These are phyloP conservation scores for Poecilia latipinna DNA, from an alignment of 2,113 vertebrate species.

Conservation along the genomic window DNA sequence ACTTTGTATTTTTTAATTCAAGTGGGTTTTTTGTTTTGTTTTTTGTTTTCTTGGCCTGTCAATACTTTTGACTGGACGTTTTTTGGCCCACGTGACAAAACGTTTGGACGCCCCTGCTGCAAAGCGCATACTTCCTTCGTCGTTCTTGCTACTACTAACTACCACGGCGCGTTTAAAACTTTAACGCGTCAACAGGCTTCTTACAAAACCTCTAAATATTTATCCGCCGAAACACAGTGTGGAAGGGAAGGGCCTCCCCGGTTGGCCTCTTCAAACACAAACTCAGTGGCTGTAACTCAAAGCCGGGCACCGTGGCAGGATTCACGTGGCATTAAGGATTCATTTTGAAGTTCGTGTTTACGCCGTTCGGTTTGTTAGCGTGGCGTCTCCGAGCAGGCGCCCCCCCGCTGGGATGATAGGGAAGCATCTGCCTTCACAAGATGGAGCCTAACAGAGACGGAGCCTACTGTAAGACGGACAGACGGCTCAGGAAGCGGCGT, in stretches of 20 bases:
- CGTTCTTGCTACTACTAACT: conserved; percentile 14
- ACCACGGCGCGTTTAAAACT: conserved; percentile 12
- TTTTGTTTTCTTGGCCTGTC: no score
- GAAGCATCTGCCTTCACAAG: conserved; percentile 55
- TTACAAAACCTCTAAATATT: conserved; percentile 46
- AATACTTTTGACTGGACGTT: no score
- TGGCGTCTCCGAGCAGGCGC: conserved; percentile 23
- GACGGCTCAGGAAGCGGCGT: conserved; percentile 34
- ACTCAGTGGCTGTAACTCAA: conserved; percentile 51
- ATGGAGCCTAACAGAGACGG: conserved; percentile 45
- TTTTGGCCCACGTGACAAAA: no score
- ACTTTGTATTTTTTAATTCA: no score
- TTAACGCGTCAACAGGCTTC: conserved; percentile 24
- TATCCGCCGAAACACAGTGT: conserved; percentile 25
- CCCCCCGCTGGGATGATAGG: conserved; percentile 64
- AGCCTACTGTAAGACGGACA: conserved; percentile 21
- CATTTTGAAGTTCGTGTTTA: conserved; percentile 71
- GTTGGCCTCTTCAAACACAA: conserved; percentile 45
- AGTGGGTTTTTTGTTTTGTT: no score
- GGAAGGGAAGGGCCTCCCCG: conserved; percentile 22
- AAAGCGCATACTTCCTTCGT: conserved; percentile 1
- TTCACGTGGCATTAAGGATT: conserved; percentile 49
- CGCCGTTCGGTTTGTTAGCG: conserved; percentile 40
- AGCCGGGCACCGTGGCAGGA: conserved; percentile 44
- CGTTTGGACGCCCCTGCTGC: not conserved